These are phyloP conservation scores for Phalera bucephala DNA, from an alignment of 2,888 invertebrate genomes.

Conservation along the genomic window DNA sequence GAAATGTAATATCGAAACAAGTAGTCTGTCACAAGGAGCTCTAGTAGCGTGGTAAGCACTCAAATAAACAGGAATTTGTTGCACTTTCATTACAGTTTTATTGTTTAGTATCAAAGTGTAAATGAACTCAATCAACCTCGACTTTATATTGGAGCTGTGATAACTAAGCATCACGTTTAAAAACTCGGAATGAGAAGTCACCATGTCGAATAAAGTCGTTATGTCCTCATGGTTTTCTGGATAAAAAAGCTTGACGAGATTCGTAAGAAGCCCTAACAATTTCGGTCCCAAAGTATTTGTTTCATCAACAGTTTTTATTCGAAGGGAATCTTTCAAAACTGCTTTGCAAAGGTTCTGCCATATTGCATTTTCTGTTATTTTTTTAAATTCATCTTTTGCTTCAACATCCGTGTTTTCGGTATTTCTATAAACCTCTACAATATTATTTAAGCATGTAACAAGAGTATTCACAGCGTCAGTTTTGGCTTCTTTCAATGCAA, in stretches of 20 bases:
- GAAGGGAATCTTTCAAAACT: conserved; percentile 86
- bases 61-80: conserved; percentile 89
- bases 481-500: conserved; percentile 71
- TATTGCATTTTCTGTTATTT: conserved; percentile 67
- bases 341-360: conserved; percentile 85
- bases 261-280: conserved; percentile 80
- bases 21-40: conserved; percentile 86
- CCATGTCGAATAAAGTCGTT: conserved; percentile 87
- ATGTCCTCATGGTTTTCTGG: conserved; percentile 69
- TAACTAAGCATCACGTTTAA: conserved; percentile 85
- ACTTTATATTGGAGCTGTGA: conserved; percentile 76
- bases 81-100: conserved; percentile 84
- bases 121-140: conserved; percentile 85
- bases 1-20: conserved; percentile 85
- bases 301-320: conserved; percentile 59
- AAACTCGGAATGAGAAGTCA: conserved; percentile 90
- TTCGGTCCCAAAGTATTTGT: conserved; percentile 63
- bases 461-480: conserved; percentile 43
- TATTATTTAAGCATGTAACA: conserved; percentile 50
- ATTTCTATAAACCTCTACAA: conserved; percentile 54
- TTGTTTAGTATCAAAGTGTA: conserved; percentile 85
- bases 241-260: conserved; percentile 82
- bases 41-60: conserved; percentile 91
- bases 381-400: conserved; percentile 55
- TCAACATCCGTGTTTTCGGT: conserved; percentile 42